Base-by-base conservation (phyloP, 1,140 invertebrate species). In the Sweltsa coloradensis region DNA sequence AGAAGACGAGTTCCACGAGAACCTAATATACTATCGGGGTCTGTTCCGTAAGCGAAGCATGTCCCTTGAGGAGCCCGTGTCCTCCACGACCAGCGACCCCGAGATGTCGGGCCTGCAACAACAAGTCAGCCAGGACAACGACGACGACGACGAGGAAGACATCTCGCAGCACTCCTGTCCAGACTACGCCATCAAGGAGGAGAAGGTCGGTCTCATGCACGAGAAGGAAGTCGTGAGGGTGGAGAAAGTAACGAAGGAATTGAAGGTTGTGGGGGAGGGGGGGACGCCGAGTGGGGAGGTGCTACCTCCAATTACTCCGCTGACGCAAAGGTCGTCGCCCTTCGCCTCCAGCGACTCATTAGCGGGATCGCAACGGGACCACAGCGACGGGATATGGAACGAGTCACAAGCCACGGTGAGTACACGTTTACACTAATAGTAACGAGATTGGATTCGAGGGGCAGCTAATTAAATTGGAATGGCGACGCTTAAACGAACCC, bases 301-400 rank as follows among this genome's bases (percentile, higher is more conserved):
- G 14, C 43, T 27, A n/a, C n/a, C n/a, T n/a, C n/a, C n/a, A n/a
- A n/a, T n/a, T 21, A 37, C 34, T 37, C 34, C 34, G 4, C 27
- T 49, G 5, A 43, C 41, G n/a, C 41, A 43, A 9, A 24, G 29
- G 24, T 51, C 63, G 6, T 86, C 83, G 14, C 82, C 82, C 14
- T 86, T 83, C 63, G 83, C 80, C 23, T 88, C 84, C 22, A 85
- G 76, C 56, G 84, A 88, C 63, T 87, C 84, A 7, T 60, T 87
- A 50, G 76, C 79, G 13, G 82, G 82, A 51, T 82, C 85, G 59
- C 66, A 74, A 22, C 76, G 81, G 58, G 84, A 87, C 61, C 83
- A 87, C 60, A 87, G 83, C 26, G 84, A 87, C 60, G 82, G 41
- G 14, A 79, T 84, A 56, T 89, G 85, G 85, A 89, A 88, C 64